Percentiles rank a stretch among this genome's conserved stretches.
These are phyloP conservation scores for Amphiura filiformis DNA, from an alignment of 35 echinoderm and acorn worm species.

Conservation along the genomic window DNA sequence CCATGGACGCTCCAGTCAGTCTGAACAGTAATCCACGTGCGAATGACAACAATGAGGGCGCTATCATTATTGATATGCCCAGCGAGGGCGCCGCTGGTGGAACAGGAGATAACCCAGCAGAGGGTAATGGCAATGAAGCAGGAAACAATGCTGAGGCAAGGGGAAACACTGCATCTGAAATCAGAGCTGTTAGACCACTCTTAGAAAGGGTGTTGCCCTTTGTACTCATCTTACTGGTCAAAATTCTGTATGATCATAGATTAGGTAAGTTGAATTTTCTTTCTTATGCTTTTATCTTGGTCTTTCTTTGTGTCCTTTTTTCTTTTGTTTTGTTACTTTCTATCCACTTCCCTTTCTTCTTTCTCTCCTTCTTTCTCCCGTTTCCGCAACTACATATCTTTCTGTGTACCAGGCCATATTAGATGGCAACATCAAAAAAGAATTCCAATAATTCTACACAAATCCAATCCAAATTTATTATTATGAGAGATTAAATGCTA, in stretches of 20 bases:
- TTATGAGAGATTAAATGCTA: too few species aligned
- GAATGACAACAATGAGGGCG: background rate
- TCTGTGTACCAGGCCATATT: too few species aligned
- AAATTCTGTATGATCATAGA: constrained; percentile 60
- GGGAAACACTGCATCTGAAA: background rate
- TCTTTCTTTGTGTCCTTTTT: too few species aligned
- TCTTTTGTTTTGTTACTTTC: too few species aligned
- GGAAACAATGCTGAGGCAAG: background rate
- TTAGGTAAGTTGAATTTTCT: constrained; percentile 43
- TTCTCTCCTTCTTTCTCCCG: too few species aligned
- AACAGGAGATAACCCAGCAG: background rate
- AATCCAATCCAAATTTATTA: too few species aligned
- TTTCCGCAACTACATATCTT: too few species aligned
- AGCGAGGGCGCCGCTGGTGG: background rate
- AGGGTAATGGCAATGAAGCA: background rate
- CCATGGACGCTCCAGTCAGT: constrained; percentile 54
- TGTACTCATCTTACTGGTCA: constrained; percentile 41
- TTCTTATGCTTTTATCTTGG: background rate
- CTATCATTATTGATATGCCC: constrained; percentile 40
- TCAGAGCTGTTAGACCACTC: constrained; percentile 23
- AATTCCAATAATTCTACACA: too few species aligned
- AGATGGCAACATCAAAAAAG: too few species aligned
- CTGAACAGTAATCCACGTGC: background rate
- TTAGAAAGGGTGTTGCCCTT: constrained; percentile 42
- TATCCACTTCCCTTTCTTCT: background rate